A percentile compares a stretch with the other conserved stretches of the same genome.
phyloP scores from a whole-genome alignment of 2,888 invertebrate genomes.

The Salticus scenicus region DNA sequence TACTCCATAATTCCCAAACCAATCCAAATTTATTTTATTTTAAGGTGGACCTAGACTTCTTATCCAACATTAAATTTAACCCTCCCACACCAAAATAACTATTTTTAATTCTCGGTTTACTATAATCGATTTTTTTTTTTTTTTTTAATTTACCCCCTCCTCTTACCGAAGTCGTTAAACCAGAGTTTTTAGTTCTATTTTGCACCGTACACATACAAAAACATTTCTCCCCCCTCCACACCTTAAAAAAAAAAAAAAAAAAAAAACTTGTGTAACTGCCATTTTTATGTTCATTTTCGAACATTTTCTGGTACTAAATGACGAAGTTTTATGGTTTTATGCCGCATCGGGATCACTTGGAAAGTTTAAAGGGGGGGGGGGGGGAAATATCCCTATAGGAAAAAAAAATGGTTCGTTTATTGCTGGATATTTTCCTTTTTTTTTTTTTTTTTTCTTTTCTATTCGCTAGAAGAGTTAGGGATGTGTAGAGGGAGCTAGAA shows the following conservation, averaged over 20 bases:
- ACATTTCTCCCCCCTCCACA: background rate
- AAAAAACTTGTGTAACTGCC: background rate
- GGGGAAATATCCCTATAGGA: background rate
- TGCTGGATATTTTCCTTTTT: background rate
- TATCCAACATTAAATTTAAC: background rate
- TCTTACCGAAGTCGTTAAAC: background rate
- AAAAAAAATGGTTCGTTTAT: background rate
- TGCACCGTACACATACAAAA: background rate
- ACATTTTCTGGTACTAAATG: slow-evolving; percentile 16
- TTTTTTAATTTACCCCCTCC: background rate
- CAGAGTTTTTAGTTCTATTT: slow-evolving; percentile 14
- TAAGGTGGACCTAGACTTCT: background rate
- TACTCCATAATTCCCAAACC: background rate
- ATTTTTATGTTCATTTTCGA: slow-evolving; percentile 12
- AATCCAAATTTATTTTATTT: background rate
- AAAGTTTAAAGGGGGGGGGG: background rate
- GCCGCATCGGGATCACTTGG: background rate
- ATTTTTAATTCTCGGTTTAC: background rate
- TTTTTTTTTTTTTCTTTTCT: background rate
- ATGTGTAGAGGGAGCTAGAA: background rate
- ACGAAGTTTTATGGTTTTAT: background rate
- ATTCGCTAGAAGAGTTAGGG: background rate
- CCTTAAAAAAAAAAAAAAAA: no score
- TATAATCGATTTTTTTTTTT: background rate
- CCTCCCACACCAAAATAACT: background rate